phyloP scores from a whole-genome alignment of 2,888 invertebrate genomes.

The Pedicia rivosa region DNA sequence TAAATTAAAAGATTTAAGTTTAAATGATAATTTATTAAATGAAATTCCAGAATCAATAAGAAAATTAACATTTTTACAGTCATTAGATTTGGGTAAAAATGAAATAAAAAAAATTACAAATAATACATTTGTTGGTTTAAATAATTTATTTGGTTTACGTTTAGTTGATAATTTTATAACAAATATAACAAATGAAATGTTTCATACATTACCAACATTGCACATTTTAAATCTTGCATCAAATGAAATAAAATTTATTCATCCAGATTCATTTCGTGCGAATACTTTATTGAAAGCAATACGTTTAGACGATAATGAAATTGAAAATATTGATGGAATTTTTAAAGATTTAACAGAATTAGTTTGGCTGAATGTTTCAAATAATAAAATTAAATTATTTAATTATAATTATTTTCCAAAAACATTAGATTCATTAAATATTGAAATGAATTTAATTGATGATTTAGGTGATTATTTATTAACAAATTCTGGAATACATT shows the following conservation, averaged over 20 bases:
- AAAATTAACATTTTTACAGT: constrained; percentile 50
- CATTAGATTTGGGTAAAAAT: constrained; percentile 69
- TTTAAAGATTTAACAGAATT: constrained; percentile 57
- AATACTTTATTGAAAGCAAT: constrained; percentile 58
- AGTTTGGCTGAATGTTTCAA: constrained; percentile 66
- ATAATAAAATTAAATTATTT: constrained; percentile 61
- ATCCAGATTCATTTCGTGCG: constrained; percentile 58
- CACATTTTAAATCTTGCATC: constrained; percentile 66
- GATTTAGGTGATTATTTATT: constrained; percentile 58
- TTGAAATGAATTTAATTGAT: constrained; percentile 62
- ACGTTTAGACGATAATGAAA: constrained; percentile 58
- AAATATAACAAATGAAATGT: constrained; percentile 58
- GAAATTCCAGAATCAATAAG: constrained; percentile 54
- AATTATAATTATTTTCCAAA: constrained; percentile 64
- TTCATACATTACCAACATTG: constrained; percentile 50
- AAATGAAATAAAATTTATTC: constrained; percentile 60
- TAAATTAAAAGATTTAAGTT: constrained; percentile 56
- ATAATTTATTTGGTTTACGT: constrained; percentile 56
- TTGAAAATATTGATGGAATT: constrained; percentile 61
- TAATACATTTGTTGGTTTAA: constrained; percentile 55
- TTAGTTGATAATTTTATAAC: constrained; percentile 65
- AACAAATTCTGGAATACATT: constrained; percentile 42
- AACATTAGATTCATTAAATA: constrained; percentile 62
- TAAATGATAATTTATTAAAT: constrained; percentile 55
- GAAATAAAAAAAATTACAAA: constrained; percentile 53